Percentiles rank a stretch among this genome's conserved stretches.
phyloP scores from a whole-genome alignment of 2,888 invertebrate genomes.

The Clepsis dumicolana region DNA sequence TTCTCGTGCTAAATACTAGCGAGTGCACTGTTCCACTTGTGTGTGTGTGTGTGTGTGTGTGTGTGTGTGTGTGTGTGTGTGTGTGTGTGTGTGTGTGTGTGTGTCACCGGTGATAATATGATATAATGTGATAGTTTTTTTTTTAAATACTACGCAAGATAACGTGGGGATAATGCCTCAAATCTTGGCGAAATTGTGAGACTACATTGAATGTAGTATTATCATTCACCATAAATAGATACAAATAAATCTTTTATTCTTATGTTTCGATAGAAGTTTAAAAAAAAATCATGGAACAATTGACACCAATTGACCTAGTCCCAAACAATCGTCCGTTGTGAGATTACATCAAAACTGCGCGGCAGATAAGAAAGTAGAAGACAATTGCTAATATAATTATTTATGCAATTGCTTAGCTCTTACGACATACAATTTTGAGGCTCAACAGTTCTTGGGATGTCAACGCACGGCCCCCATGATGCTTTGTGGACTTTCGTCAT shows the following conservation, averaged over 20 bases:
- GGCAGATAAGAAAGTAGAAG: slow-evolving; percentile 25
- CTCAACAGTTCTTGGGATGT: not conserved
- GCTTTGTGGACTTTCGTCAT: not conserved
- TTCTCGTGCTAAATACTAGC: slow-evolving; percentile 25
- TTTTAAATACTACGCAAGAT: too few species aligned
- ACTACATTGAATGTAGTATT: too few species aligned
- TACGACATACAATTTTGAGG: slow-evolving; percentile 5
- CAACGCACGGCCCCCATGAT: not conserved
- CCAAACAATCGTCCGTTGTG: not conserved
- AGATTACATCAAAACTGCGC: slow-evolving; percentile 17
- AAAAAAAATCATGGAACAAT: too few species aligned
- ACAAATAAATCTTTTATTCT: too few species aligned
- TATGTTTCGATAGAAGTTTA: too few species aligned
- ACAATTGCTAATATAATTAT: slow-evolving; percentile 19
- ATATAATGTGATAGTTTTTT: too few species aligned
- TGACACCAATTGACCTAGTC: too few species aligned
- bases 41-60: not conserved
- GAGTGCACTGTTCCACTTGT: not conserved
- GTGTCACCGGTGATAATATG: too few species aligned
- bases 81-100: not conserved
- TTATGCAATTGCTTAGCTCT: slow-evolving; percentile 11
- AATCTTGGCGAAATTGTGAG: too few species aligned
- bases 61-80: not conserved
- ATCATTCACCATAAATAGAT: too few species aligned
- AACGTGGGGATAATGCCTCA: too few species aligned